Evolutionary conservation across 2,888 invertebrate species (phyloP).

Genomic region (Eristalinus aeneus): DNA sequence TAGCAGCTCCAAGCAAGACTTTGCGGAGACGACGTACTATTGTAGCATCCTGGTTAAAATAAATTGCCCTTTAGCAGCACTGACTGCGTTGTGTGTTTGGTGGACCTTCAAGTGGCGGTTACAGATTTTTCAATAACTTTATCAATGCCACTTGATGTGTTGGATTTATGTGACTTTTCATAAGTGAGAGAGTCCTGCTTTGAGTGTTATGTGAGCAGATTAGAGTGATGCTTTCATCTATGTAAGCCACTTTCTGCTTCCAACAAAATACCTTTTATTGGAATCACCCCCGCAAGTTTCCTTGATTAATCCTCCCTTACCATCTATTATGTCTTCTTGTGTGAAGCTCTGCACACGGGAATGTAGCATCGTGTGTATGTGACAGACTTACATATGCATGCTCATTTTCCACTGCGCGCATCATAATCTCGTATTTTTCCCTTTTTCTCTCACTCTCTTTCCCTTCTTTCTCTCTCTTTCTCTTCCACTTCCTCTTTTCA

Average conservation of each 20-base stretch:
- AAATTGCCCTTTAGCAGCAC: too few species aligned
- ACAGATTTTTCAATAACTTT: too few species aligned
- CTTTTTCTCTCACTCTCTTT: slow-evolving; percentile 21
- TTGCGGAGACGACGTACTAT: neutral
- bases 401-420: slow-evolving; percentile 47
- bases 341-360: slow-evolving; percentile 1
- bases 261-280: neutral
- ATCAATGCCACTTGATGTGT: too few species aligned
- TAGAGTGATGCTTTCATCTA: too few species aligned
- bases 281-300: neutral
- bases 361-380: slow-evolving; percentile 10
- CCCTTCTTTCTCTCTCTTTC: slow-evolving; percentile 18
- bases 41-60: too few species aligned
- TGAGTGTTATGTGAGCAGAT: too few species aligned
- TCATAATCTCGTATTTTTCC: slow-evolving; percentile 34
- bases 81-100: too few species aligned
- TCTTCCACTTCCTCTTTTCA: slow-evolving; percentile 41
- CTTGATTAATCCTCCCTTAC: neutral
- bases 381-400: slow-evolving; percentile 3
- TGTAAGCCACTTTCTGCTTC: too few species aligned
- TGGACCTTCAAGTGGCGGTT: too few species aligned
- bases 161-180: too few species aligned
- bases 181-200: too few species aligned
- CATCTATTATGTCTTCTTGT: slow-evolving; percentile 5
- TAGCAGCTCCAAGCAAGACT: neutral